Base-by-base conservation (phyloP, 2,888 invertebrate species). In the Hydroisotoma schaefferi region DNA sequence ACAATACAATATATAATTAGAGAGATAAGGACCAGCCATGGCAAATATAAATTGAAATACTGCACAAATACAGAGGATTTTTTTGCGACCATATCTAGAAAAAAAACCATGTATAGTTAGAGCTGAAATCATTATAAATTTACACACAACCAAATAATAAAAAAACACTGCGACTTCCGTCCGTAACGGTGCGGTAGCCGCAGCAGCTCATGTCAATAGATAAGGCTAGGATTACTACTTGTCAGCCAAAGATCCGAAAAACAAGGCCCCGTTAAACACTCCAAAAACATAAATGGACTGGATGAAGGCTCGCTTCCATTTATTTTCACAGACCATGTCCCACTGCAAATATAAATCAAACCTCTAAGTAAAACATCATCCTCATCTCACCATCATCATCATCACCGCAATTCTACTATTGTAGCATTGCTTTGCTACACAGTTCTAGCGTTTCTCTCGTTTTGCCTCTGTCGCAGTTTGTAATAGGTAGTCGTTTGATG, bases 251-350 rank as follows among this genome's bases (percentile, higher is more conserved):
- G 85, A 83, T n/a, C 91, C 90, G 26, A 90, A 80, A 0, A 84
- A 82, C 0, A 90, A 83, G 0, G 90, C 89, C 0, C 90, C 90
- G 0, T 83, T 79, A 69, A 91, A 85, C 3, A 89, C 88, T 10
- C 91, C 90, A 74, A 90, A 80, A 49, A 62, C 62, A 23, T 62
- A 62, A 40, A 59, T 48, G 1, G 62, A 80, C 75, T 91, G 90
- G 0, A 88, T 87, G 25, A 88, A 76, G 1, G 90, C 86, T 1
- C 87, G 87, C 84, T 86, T 86, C 90, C 90, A 91, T 67, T 88
- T 81, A 61, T 81, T 79, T 67, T 85, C 83, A 74, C 91, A 91
- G 1, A 91, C 87, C 59, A 90, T 83, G 74, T 85, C 78, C 90
- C 90, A 91, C 76, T 91, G 28, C 80, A 79, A 48, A 75, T 53